Evolutionary conservation across 2,113 vertebrate genomes (phyloP), one percentile per base, ranked within the genome.

Genomic region (Platysternon megacephalum): DNA sequence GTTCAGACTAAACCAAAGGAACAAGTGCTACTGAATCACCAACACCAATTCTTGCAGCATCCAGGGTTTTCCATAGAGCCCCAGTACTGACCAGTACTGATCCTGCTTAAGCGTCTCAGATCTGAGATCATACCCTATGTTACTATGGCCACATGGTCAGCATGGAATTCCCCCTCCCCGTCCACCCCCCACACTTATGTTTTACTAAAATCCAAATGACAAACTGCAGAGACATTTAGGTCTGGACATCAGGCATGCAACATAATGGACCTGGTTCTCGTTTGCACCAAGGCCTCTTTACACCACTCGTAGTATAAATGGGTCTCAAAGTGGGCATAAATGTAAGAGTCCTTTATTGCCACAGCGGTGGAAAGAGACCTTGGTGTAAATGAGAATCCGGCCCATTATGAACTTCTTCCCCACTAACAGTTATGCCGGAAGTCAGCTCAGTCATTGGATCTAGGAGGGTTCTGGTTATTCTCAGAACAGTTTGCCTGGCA

Each of bases 391-490:
- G 2, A 5, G 89, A 88, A 85, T 61, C 56, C 88, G 82, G 8
- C 32, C 79, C n/a, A 19, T 46, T 84, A 48, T 19, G 86, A 87
- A 79, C 79, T 85, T 96, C 53, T 81, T 85, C 68, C 6, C 86
- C 39, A 53, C 93, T 88, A 14, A 12, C 82, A 26, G 26, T 28
- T 49, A 24, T 0, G 4, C 56, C 48, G 81, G 10, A 0, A 19
- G 58, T 84, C 85, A 87, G 39, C 82, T 96, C 86, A 91, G 42
- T 96, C 94, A 86, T 24, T 82, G 51, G 22, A 68, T 84, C 32
- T 28, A 68, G 24, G 42, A 12, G n/a, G 42, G 53, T 76, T 58
- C 80, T 84, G 51, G 24, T 29, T 52, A 93, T 84, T 58, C 55
- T 39, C 28, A 56, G 91, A 91, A 94, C 76, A 90, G 68, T 0